Base-by-base conservation (phyloP, 2,113 vertebrate species). In the Pyrgilauda ruficollis region DNA sequence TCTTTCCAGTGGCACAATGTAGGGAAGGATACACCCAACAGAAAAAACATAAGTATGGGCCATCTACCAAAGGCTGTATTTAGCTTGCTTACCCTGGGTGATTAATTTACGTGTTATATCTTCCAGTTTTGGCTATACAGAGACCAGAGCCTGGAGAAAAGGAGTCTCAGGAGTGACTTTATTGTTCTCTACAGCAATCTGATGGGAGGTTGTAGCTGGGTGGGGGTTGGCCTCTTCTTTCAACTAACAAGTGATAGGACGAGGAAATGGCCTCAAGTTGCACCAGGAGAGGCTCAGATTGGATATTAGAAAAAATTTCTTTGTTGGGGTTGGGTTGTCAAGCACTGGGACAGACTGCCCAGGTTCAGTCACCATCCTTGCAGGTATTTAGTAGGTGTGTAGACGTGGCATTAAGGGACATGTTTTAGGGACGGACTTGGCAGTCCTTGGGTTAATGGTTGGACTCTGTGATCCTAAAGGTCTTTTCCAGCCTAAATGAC, bases 1-100 rank as follows among this genome's bases (percentile, higher is more conserved):
- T 83, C 72, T 91, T 90, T 90, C 83, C 8, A 18, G 56, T 72
- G 68, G 75, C 49, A 89, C 90, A 96, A 56, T 94, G 83, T 13
- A 61, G 82, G 86, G 83, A 90, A 95, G 85, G 77, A 94, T 92
- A 94, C 80, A 94, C 86, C 93, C 93, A 92, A 53, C 3, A 94
- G 73, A 92, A 97, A 90, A 96, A 93, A 67, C 50, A 2, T 24
- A 64, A 67, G 61, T 70, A 56, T 56, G 31, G 90, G 52, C 72
- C 72, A 52, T 70, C 43, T 67, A 87, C 84, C 15, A 44, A 86
- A 67, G 33, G 46, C 35, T 86, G 13, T 47, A 55, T 86, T 93
- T 96, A 83, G 63, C 33, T 73, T 55, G 14, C 79, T 93, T 70
- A 53, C 59, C 17, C 72, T 62, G 47, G 43, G 16, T 88, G 50